Base-by-base conservation (phyloP, 1,140 invertebrate genomes). In the Propsilocerus akamusi region DNA sequence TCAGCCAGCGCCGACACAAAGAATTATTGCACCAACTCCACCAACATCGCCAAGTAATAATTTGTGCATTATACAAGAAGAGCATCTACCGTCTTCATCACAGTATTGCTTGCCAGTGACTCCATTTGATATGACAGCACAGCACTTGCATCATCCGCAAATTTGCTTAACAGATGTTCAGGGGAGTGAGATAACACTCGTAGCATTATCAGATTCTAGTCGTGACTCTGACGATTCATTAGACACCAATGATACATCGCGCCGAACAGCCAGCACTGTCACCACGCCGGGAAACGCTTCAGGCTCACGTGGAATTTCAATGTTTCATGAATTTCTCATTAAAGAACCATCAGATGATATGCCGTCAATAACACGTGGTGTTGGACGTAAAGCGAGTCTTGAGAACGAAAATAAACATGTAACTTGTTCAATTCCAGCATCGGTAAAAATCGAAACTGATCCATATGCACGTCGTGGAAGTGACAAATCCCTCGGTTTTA, bases 131-230 rank as follows among this genome's bases (percentile, higher is more conserved):
- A 8, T 41, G 17, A 50, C 57, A 49, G 62, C 50, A 53, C 58
- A 22, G 59, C 64, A 28, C 57, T 59, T 58, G 53, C 56, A 57
- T 53, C 73, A 80, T 58, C 88, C 90, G 1, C 87, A 91, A 66
- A 94, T 94, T 53, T 90, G 85, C 55, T 74, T 93, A 4, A 93
- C 89, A 1, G 90, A 94, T 62, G 86, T 87, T 51, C 69, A 83
- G 26, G 86, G 85, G n/a, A 83, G 80, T 20, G 83, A 86, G 63
- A 77, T 86, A 1, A 84, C 83, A 0, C 61, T 87, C 28, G 75
- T 85, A 1, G 80, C 79, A 2, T 76, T 78, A 5, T 80, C 78
- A 0, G 75, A 78, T 54, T 77, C 77, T 51, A 80, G 73, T 51
- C 72, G 77, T 53, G 77, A 78, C 46, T 64, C 60, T 58, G 59